Percentiles rank a stretch among this genome's conserved stretches.
Conservation (phyloP, 1,140 invertebrate species). For the Dinoponera quadriceps region DNA sequence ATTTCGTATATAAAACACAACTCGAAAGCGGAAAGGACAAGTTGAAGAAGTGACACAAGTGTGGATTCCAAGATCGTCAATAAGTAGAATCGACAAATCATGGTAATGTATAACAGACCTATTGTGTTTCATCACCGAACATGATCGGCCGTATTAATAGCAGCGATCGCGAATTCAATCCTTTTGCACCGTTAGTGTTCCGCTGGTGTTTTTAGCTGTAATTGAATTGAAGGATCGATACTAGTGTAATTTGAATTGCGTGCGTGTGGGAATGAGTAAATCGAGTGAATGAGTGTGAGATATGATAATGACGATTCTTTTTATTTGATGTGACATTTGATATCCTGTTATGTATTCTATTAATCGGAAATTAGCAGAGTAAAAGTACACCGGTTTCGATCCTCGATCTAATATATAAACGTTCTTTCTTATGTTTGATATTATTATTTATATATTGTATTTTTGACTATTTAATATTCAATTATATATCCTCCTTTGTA, state of each 20-base stretch:
- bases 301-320: neutral
- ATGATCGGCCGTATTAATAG: conserved; percentile 1
- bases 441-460: no score
- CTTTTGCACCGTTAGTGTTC: neutral
- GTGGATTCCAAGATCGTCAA: neutral
- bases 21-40: neutral
- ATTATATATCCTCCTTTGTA: no score
- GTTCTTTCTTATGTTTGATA: neutral
- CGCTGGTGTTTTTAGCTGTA: neutral
- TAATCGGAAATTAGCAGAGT: neutral
- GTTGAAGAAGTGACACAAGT: no score
- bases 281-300: neutral
- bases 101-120: neutral
- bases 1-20: neutral
- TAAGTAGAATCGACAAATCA: neutral
- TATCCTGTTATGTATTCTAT: neutral
- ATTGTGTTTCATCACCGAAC: conserved; percentile 4
- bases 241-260: neutral
- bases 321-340: neutral
- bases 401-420: neutral
- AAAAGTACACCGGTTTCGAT: neutral
- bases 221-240: neutral
- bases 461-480: neutral
- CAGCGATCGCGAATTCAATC: conserved; percentile 1
- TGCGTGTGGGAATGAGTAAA: neutral